phyloP scores from a whole-genome alignment of 2,113 vertebrate genomes.

The Tachycineta bicolor region DNA sequence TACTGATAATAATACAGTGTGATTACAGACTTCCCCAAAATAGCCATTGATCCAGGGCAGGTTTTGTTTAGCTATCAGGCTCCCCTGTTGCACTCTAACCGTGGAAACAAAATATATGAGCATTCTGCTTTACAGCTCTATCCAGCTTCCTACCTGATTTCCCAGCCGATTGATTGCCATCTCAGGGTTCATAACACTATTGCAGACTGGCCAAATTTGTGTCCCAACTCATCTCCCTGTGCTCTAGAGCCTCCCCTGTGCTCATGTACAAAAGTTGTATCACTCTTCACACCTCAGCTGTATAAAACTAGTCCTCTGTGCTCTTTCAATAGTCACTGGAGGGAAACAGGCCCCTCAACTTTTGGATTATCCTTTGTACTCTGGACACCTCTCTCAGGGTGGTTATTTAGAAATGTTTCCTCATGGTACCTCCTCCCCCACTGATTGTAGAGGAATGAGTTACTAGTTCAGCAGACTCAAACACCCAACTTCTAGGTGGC shows the following conservation, averaged over 20 bases:
- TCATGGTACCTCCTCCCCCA: not conserved
- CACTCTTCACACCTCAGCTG: not conserved
- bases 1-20: not conserved
- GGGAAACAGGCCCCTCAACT: not conserved
- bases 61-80: not conserved
- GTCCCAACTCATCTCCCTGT: not conserved
- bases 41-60: not conserved
- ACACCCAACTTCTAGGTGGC: not conserved
- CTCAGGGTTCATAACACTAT: not conserved
- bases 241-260: not conserved
- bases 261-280: not conserved
- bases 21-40: not conserved
- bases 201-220: not conserved
- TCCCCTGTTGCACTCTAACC: not conserved
- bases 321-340: not conserved
- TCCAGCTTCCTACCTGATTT: not conserved
- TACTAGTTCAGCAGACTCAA: not conserved
- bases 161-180: not conserved
- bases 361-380: not conserved
- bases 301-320: not conserved
- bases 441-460: not conserved
- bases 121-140: not conserved
- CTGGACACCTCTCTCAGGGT: not conserved
- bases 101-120: not conserved
- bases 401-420: not conserved